Conservation (phyloP, 2,888 invertebrate species). For the Rotaria macrura region DNA sequence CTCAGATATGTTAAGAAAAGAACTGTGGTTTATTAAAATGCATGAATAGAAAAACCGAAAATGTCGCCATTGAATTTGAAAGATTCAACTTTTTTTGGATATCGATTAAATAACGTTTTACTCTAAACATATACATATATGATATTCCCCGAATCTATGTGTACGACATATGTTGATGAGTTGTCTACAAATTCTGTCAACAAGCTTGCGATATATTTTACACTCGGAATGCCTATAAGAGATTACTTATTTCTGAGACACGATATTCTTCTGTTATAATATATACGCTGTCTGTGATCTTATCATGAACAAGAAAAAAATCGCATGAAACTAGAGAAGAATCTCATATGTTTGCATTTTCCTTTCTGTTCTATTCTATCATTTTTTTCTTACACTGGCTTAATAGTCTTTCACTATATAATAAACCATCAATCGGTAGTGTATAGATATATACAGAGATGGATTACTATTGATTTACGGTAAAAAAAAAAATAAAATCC, state of each 20-base stretch:
- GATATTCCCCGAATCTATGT: neutral
- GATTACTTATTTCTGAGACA: neutral
- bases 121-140: neutral
- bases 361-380: neutral
- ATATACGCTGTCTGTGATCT: neutral
- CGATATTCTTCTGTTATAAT: neutral
- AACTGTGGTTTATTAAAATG: too few species aligned
- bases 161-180: neutral
- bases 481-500: neutral
- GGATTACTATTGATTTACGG: neutral
- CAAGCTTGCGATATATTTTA: neutral
- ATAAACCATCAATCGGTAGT: neutral
- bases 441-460: neutral
- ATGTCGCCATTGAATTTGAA: neutral
- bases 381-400: neutral
- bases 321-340: neutral
- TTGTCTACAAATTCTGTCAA: neutral
- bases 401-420: neutral
- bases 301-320: slow-evolving; percentile 7
- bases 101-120: neutral
- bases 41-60: too few species aligned
- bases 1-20: too few species aligned
- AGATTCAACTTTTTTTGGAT: neutral
- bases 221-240: neutral
- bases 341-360: neutral